Evolutionary conservation across 1,140 invertebrate genomes (phyloP), one percentile per base, ranked within the genome.

Genomic region (Macrotrachela quadricornifera): DNA sequence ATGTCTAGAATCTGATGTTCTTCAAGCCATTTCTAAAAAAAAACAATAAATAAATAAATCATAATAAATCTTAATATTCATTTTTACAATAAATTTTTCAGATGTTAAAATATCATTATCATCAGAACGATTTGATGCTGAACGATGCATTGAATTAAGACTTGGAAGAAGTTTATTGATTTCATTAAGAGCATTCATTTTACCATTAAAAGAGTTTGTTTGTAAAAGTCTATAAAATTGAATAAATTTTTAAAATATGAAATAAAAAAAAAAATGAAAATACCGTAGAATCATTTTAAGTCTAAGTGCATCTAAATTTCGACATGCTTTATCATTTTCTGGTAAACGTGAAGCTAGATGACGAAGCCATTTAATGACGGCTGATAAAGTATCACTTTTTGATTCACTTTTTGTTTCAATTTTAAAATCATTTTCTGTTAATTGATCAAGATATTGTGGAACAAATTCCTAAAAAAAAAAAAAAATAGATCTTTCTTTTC

Each of bases 141-240:
- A 2, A 30, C 21, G 21, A 30, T 30, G 21, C 2, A 30, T 30
- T 2, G 21, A 30, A 30, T 8, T 30, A 30, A 30, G 21, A 30
- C 42, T 54, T 30, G 81, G 80, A 46, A 94, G 87, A 30, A 94
- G 83, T 76, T 94, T 92, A 71, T 96, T 96, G 39, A 96, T 85
- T 77, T 96, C 91, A 72, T 95, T 95, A 39, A 96, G 73, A 30
- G 90, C 88, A 68, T 91, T 94, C 91, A 96, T 96, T 75, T 95
- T 95, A 11, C 90, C 88, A 73, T 95, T 95, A 64, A 94, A 96
- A 41, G 87, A 94, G 13, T 88, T 94, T 64, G 94, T 90, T 76
- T 92, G 85, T 50, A 95, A 71, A 60, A 90, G 78, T 64, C 86
- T 30, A 30, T 4, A 30, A 30, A 4, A 30, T 30, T 30, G 8